Conservation (phyloP, 30 jellyfish, hydroid and myxozoan species). For the Pseudorhiza aurosa region DNA sequence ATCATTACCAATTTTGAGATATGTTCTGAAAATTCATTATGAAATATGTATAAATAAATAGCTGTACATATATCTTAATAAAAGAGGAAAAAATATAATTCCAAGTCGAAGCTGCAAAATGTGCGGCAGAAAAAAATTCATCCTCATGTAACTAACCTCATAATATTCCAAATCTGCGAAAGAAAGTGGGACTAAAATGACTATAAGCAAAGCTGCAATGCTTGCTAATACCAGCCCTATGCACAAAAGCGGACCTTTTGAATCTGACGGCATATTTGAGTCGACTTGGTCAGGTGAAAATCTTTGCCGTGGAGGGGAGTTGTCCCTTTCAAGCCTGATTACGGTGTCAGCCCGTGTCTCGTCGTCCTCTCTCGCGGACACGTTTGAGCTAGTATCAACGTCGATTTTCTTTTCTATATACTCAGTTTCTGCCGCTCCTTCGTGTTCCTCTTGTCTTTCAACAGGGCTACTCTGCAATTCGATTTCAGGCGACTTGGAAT, state of each 20-base stretch:
- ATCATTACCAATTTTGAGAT: no score
- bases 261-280: not conserved
- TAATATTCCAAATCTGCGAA: constrained; percentile 62
- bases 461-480: not conserved
- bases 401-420: not conserved
- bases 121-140: no score
- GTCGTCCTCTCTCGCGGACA: not conserved
- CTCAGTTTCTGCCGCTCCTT: not conserved
- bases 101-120: no score
- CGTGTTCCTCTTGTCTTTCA: not conserved
- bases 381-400: not conserved
- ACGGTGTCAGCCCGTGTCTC: not conserved
- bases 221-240: constrained; percentile 22
- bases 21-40: no score
- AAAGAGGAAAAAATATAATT: no score
- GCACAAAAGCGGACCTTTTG: constrained; percentile 1
- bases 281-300: not conserved
- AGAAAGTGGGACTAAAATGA: constrained; percentile 60
- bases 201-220: constrained; percentile 56
- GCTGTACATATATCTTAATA: no score
- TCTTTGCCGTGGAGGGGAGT: not conserved
- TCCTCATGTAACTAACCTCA: constrained; percentile 61
- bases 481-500: not conserved
- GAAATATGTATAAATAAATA: no score
- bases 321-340: not conserved